Conservation (phyloP, 2,888 invertebrate genomes). For the Monopis laevigella region DNA sequence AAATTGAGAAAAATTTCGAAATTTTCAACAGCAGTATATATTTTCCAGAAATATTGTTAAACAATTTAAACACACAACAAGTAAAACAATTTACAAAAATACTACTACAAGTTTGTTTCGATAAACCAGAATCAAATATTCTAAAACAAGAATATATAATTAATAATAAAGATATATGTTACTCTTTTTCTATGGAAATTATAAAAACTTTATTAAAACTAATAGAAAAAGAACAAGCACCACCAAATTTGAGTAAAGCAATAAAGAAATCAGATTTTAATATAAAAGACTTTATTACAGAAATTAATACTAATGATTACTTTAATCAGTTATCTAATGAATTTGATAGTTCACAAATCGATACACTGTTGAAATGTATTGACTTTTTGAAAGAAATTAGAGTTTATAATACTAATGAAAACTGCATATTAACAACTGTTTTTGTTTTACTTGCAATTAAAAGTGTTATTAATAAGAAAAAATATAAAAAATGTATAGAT, state of each 20-base stretch:
- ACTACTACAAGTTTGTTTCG: conserved; percentile 33
- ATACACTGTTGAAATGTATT: conserved; percentile 29
- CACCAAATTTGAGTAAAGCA: conserved; percentile 30
- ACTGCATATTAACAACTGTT: conserved; percentile 42
- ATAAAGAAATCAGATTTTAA: conserved; percentile 38
- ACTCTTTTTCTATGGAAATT: conserved; percentile 37
- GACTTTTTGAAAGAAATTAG: conserved; percentile 39
- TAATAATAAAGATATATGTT: conserved; percentile 37
- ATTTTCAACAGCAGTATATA: conserved; percentile 28
- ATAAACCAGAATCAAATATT: conserved; percentile 26
- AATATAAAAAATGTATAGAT: conserved; percentile 35
- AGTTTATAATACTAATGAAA: conserved; percentile 47
- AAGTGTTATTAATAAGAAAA: conserved; percentile 39
- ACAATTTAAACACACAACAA: conserved; percentile 36
- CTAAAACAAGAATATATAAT: conserved; percentile 30
- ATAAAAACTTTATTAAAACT: conserved; percentile 35
- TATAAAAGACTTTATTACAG: conserved; percentile 31
- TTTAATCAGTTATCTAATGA: conserved; percentile 28
- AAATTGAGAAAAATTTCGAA: conserved; percentile 26
- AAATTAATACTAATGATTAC: conserved; percentile 28
- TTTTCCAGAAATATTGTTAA: conserved; percentile 33
- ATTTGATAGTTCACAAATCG: conserved; percentile 21
- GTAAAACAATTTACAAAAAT: conserved; percentile 36
- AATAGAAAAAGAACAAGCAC: conserved; percentile 29
- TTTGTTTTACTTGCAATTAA: conserved; percentile 45